phyloP scores from a whole-genome alignment of 2,888 invertebrate species.

The Stictocephala bisonia region DNA sequence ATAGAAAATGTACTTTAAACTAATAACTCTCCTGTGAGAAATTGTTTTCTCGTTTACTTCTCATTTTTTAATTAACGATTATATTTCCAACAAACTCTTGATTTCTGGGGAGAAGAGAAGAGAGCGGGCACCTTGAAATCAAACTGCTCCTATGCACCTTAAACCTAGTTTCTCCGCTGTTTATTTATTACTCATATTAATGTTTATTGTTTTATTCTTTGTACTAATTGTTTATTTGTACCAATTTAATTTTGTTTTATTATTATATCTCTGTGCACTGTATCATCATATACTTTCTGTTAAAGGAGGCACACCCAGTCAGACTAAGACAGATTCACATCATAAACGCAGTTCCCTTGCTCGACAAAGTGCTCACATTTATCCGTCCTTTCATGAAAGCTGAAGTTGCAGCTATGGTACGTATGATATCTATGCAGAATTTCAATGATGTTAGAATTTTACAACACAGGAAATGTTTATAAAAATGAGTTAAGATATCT shows the following conservation, averaged over 20 bases:
- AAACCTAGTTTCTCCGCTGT: too few species aligned
- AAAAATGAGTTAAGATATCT: not conserved
- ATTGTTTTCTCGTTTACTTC: too few species aligned
- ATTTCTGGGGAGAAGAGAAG: too few species aligned
- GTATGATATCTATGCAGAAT: constrained; percentile 53
- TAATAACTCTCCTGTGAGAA: too few species aligned
- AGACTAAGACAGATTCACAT: constrained; percentile 74
- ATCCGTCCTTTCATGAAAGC: constrained; percentile 75
- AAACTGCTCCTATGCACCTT: too few species aligned
- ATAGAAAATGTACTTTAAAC: too few species aligned
- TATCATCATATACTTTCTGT: too few species aligned
- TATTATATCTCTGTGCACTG: too few species aligned
- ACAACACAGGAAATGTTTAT: not conserved
- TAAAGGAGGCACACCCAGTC: constrained; percentile 77
- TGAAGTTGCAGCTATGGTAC: constrained; percentile 74
- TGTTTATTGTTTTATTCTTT: not conserved
- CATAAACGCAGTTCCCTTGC: constrained; percentile 73
- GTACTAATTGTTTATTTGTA: not conserved
- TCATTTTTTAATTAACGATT: too few species aligned
- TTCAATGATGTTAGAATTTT: not conserved
- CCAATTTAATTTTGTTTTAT: not conserved
- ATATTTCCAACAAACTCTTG: too few species aligned
- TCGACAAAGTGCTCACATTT: constrained; percentile 73
- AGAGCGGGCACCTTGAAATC: too few species aligned
- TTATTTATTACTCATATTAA: too few species aligned